These are phyloP conservation scores for Leptodactylus fuscus DNA, from an alignment of 2,113 vertebrate genomes.

Conservation along the genomic window DNA sequence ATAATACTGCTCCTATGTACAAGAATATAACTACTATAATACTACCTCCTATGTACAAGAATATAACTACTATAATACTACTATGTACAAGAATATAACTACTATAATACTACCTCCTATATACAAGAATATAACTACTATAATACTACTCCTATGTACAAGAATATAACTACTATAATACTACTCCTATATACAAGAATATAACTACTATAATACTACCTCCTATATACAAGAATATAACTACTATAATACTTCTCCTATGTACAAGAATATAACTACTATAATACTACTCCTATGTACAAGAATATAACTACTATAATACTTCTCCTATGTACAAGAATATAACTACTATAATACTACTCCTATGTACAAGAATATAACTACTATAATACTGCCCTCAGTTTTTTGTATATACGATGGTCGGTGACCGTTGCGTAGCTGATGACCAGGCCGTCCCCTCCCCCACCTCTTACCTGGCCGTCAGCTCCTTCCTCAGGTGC, in stretches of 20 bases:
- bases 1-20: no score
- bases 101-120: not conserved
- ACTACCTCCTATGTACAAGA: not conserved
- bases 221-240: not conserved
- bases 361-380: not conserved
- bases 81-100: not conserved
- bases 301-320: not conserved
- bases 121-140: conserved; percentile 11
- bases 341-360: not conserved
- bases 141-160: not conserved
- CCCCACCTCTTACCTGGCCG: conserved; percentile 75
- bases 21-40: not conserved
- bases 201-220: conserved; percentile 14
- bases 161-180: conserved; percentile 12
- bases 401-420: no score
- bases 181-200: not conserved
- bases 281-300: not conserved
- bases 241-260: conserved; percentile 7
- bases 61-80: conserved; percentile 1
- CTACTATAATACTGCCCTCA: conserved; percentile 1
- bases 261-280: not conserved
- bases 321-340: not conserved
- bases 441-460: not conserved
- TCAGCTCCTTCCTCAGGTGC: conserved; percentile 74
- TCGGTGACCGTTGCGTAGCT: no score